Evolutionary conservation across 2,797 vertebrate species (phyloP).

Genomic region (Clarias pachynema): DNA sequence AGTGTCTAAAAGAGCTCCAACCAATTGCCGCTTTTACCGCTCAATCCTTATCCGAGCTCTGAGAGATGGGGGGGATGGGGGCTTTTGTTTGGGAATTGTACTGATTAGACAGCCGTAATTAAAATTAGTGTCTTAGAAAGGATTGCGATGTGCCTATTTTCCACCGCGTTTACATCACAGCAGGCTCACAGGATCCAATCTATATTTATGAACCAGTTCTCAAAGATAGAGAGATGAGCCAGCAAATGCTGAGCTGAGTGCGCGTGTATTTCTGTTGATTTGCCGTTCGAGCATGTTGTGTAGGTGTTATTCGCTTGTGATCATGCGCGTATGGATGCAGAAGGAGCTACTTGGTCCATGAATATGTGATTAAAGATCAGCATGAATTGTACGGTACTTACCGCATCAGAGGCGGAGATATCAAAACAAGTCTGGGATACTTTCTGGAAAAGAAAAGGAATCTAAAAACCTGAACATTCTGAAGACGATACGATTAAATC

Average conservation of each 20-base stretch:
- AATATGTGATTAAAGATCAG: slow-evolving; percentile 9
- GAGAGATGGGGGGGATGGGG: neutral
- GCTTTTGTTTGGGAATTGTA: slow-evolving; percentile 29
- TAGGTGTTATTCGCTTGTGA: neutral
- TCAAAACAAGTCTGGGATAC: neutral
- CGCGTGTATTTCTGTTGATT: slow-evolving; percentile 22
- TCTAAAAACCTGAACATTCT: neutral
- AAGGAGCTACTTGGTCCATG: neutral
- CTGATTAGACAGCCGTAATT: slow-evolving; percentile 52
- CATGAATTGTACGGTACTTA: neutral
- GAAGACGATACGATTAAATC: neutral
- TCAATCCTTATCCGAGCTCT: slow-evolving; percentile 33
- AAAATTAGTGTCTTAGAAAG: slow-evolving; percentile 31
- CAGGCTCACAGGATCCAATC: slow-evolving; percentile 56
- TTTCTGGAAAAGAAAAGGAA: neutral
- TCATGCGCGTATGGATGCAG: neutral
- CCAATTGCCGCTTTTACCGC: slow-evolving; percentile 46
- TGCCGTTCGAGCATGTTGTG: slow-evolving; percentile 28
- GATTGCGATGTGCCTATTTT: slow-evolving; percentile 38
- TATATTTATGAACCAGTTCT: slow-evolving; percentile 62
- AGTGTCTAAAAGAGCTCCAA: slow-evolving; percentile 44
- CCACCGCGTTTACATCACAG: slow-evolving; percentile 47
- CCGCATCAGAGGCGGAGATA: neutral
- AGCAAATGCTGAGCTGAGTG: slow-evolving; percentile 4
- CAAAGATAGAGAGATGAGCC: slow-evolving; percentile 49